phyloP scores from a whole-genome alignment of 2,888 invertebrate genomes.

The Cheilosia vernalis region DNA sequence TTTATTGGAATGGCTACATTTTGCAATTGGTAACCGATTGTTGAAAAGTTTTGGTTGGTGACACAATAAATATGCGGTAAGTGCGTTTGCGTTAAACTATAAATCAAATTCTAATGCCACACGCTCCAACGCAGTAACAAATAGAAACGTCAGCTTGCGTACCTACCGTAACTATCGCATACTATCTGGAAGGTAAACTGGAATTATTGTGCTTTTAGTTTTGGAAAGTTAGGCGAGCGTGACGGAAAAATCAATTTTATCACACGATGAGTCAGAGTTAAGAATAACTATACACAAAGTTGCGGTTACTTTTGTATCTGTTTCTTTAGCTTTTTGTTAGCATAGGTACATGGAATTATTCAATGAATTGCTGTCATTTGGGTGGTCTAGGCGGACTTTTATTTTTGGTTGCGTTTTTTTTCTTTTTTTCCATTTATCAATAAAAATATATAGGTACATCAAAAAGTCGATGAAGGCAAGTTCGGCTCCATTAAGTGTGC shows the following conservation, averaged over 20 bases:
- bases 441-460: too few species aligned
- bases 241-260: conserved; percentile 5
- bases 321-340: neutral
- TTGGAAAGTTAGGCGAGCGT: neutral
- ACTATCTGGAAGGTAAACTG: neutral
- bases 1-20: neutral
- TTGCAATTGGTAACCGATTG: conserved; percentile 4
- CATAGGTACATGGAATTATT: neutral
- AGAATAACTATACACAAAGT: neutral
- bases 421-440: too few species aligned
- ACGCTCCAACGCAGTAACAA: too few species aligned
- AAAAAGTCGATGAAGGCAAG: too few species aligned
- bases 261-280: conserved; percentile 1
- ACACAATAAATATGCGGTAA: neutral
- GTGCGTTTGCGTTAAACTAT: neutral
- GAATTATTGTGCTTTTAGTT: neutral
- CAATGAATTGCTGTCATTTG: neutral
- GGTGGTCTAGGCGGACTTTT: neutral
- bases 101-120: neutral
- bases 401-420: too few species aligned
- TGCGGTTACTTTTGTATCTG: neutral
- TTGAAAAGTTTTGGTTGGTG: neutral
- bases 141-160: too few species aligned
- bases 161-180: neutral
- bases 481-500: too few species aligned